Evolutionary conservation across 2,113 vertebrate genomes (phyloP).

Genomic region (Apteryx owenii): DNA sequence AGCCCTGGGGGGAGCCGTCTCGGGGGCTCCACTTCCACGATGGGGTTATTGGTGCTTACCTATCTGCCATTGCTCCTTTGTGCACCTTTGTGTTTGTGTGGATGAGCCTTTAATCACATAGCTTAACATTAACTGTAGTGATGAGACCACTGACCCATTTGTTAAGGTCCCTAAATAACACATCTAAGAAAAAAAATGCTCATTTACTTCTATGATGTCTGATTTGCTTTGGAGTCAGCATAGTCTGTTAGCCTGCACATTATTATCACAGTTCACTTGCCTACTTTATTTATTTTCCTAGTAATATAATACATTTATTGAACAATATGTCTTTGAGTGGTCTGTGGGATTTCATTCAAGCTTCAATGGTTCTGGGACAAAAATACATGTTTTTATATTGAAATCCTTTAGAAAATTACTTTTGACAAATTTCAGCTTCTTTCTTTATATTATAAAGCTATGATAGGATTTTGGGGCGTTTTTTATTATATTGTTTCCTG

Average conservation of each 20-base stretch:
- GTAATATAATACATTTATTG: not conserved
- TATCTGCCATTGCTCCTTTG: fast-evolving
- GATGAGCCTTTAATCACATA: not conserved
- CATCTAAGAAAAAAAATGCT: fast-evolving
- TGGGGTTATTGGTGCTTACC: no score
- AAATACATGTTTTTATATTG: not conserved
- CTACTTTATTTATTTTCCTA: not conserved
- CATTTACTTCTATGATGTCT: not conserved
- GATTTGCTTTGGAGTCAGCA: not conserved
- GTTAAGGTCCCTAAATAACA: not conserved
- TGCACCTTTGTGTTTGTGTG: not conserved
- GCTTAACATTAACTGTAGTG: not conserved
- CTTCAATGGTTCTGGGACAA: not conserved
- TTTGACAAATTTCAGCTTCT: not conserved
- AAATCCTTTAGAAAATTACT: not conserved
- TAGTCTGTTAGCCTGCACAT: not conserved
- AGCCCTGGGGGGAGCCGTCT: not conserved
- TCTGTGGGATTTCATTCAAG: not conserved
- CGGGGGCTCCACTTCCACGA: not conserved
- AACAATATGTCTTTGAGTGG: not conserved
- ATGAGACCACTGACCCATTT: not conserved
- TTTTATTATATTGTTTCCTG: not conserved
- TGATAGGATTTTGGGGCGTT: not conserved
- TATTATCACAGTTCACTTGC: not conserved
- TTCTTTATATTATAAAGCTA: not conserved